phyloP scores from a whole-genome alignment of 2,797 vertebrate genomes.

The Naso thynnoides region DNA sequence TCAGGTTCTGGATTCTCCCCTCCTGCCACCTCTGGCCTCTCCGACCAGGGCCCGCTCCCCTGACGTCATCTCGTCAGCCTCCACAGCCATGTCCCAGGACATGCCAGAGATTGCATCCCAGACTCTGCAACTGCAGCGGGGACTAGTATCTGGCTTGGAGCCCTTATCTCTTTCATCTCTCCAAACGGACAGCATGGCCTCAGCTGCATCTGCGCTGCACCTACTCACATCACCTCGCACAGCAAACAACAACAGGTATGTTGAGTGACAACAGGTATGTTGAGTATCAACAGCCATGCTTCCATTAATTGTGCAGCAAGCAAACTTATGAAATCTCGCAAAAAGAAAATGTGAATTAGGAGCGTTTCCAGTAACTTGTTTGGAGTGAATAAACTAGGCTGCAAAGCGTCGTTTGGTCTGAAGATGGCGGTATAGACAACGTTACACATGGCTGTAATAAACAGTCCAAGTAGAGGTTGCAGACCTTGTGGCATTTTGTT shows the following conservation, averaged over 20 bases:
- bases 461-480: too few species aligned
- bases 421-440: too few species aligned
- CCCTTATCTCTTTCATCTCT: constrained; percentile 79
- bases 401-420: too few species aligned
- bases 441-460: too few species aligned
- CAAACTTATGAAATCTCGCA: too few species aligned
- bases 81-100: constrained; percentile 95
- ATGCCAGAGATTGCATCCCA: constrained; percentile 98
- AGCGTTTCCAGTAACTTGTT: too few species aligned
- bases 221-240: constrained; percentile 88
- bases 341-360: too few species aligned
- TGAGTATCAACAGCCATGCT: too few species aligned
- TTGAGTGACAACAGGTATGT: too few species aligned
- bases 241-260: constrained; percentile 81
- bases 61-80: constrained; percentile 97
- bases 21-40: constrained; percentile 90
- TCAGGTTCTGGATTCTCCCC: constrained; percentile 89
- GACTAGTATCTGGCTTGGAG: constrained; percentile 66
- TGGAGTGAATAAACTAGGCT: too few species aligned
- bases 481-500: too few species aligned
- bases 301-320: too few species aligned
- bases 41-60: constrained; percentile 95
- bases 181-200: constrained; percentile 94
- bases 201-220: constrained; percentile 93
- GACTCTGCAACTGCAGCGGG: constrained; percentile 86